These are phyloP conservation scores for Styela plicata DNA, from an alignment of 23 tunicate species.

Conservation along the genomic window DNA sequence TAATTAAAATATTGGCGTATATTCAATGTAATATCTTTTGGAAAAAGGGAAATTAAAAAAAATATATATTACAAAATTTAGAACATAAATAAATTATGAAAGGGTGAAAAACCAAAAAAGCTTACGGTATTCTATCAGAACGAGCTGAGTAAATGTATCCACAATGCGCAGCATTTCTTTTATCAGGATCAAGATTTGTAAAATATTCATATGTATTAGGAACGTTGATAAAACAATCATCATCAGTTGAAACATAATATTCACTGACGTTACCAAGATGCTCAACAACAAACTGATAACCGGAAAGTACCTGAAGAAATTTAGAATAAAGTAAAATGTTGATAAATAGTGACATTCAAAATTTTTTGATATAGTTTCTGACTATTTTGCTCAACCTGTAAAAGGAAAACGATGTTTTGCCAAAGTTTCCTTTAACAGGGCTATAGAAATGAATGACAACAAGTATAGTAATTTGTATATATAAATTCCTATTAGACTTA, in stretches of 20 bases:
- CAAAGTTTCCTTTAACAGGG: too few species aligned
- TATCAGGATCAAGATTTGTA: background rate
- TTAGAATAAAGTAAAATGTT: background rate
- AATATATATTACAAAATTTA: too few species aligned
- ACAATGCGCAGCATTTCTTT: constrained; percentile 48
- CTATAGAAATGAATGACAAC: constrained; percentile 1
- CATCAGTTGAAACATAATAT: constrained; percentile 74
- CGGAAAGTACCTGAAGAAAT: constrained; percentile 40
- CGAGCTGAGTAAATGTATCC: constrained; percentile 47
- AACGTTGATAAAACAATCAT: constrained; percentile 75
- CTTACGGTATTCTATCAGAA: constrained; percentile 57
- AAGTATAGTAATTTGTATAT: background rate
- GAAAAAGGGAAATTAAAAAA: too few species aligned
- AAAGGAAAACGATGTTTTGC: too few species aligned
- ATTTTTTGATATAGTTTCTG: too few species aligned
- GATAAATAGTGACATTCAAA: background rate
- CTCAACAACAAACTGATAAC: constrained; percentile 49
- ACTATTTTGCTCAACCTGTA: too few species aligned
- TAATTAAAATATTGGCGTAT: too few species aligned
- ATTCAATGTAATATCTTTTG: too few species aligned
- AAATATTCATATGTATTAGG: constrained; percentile 49
- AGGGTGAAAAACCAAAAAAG: too few species aligned
- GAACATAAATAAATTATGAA: too few species aligned
- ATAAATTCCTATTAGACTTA: too few species aligned
- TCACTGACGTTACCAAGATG: constrained; percentile 55